Base-by-base conservation (phyloP, 2,888 invertebrate species). In the Dryobota labecula region DNA sequence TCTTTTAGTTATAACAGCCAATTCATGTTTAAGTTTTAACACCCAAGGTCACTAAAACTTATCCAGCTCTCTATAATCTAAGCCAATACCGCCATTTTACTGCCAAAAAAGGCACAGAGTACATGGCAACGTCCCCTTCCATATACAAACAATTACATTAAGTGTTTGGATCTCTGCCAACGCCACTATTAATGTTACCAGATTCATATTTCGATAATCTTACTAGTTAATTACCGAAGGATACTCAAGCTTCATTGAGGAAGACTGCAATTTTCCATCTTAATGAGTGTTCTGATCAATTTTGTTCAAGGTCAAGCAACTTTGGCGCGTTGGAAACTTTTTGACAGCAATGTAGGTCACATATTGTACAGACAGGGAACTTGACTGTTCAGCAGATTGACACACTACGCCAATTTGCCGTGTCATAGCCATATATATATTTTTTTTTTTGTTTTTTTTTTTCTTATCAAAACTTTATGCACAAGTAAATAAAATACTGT, bases 141-240 rank as follows among this genome's bases (percentile, higher is more conserved):
- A 87, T 87, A 86, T 72, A 85, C 80, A 84, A 87, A 88, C 90
- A 90, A 90, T 90, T 85, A 90, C 84, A 87, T 88, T 88, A 89
- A 87, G 85, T 76, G 80, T 73, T 84, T 90, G 90, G 90, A 84
- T 20, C 7, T 0, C 27, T 54, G 85, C 88, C 88, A 88, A 70
- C 18, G 2, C 49, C n/a, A 58, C 51, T 57, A 70, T 80, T 74
- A 82, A 73, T 80, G 70, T 79, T 78, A 66, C 73, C 73, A 84
- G 85, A 85, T 86, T 88, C 78, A 72, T 77, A 71, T 84, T 86
- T 84, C 82, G 80, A 84, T 86, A 82, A 79, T 82, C 62, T 73
- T 38, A 68, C 57, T 63, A 70, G 24, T 73, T 80, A 82, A 84
- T 84, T 78, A 72, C 70, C 45, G 38, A 58, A 63, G 2, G 54